phyloP scores from a whole-genome alignment of 2,888 invertebrate genomes.

The Tetrapedia diversipes region DNA sequence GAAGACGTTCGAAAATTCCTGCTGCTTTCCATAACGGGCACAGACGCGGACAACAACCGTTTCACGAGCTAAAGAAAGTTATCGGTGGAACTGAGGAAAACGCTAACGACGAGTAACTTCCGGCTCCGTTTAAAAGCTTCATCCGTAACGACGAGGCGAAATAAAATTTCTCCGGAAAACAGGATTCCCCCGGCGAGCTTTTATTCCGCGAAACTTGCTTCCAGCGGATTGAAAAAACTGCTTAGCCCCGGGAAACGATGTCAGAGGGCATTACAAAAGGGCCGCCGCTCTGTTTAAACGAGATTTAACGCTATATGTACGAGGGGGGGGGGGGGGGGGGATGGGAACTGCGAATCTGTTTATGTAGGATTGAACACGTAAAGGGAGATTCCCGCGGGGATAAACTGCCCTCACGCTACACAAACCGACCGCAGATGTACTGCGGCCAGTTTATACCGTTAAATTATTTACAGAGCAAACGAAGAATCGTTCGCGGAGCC shows the following conservation, averaged over 20 bases:
- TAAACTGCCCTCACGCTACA: conserved; percentile 37
- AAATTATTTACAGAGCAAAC: conserved; percentile 22
- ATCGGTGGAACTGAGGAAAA: no score
- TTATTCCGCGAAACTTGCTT: not conserved
- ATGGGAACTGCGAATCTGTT: conserved; percentile 23
- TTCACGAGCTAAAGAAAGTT: no score
- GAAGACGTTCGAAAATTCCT: no score
- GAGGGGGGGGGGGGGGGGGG: no score
- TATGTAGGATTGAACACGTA: conserved; percentile 49
- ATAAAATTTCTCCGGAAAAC: not conserved
- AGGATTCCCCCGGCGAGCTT: not conserved
- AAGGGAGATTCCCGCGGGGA: conserved; percentile 37
- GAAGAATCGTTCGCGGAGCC: not conserved
- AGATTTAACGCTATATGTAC: conserved; percentile 11
- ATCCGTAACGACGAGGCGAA: not conserved
- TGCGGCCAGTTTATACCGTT: conserved; percentile 13
- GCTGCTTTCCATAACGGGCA: no score
- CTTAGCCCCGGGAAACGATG: not conserved
- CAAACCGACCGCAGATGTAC: conserved; percentile 19
- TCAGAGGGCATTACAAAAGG: conserved; percentile 1
- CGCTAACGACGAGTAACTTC: no score
- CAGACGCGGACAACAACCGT: no score
- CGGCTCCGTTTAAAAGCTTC: not conserved
- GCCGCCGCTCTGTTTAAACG: not conserved
- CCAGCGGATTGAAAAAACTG: not conserved